Evolutionary conservation across 1,140 invertebrate species (phyloP).

Genomic region (Samia ricini): DNA sequence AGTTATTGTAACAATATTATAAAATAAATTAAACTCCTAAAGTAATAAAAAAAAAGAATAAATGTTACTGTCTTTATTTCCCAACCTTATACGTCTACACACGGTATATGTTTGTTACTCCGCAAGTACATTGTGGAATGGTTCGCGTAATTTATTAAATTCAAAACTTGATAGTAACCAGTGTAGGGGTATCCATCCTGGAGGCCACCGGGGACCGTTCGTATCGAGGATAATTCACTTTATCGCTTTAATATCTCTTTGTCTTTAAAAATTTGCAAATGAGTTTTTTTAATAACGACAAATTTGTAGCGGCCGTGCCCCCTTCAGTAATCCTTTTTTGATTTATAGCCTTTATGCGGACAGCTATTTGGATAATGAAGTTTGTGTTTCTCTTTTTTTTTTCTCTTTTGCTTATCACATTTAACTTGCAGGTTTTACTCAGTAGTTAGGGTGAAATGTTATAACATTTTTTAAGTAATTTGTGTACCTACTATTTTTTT

Average conservation of each 20-base stretch:
- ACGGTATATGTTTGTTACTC: no score
- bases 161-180: slow-evolving; percentile 33
- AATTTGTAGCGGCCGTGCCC: slow-evolving; percentile 51
- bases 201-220: slow-evolving; percentile 33
- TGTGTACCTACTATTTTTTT: not conserved
- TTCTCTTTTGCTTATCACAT: slow-evolving; percentile 26
- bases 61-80: no score
- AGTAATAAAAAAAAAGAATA: no score
- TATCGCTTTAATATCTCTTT: slow-evolving; percentile 72
- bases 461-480: not conserved
- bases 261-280: slow-evolving; percentile 75
- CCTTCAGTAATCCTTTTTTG: slow-evolving; percentile 56
- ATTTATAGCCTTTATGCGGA: slow-evolving; percentile 49
- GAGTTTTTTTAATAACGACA: slow-evolving; percentile 76
- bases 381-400: slow-evolving; percentile 26
- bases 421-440: slow-evolving; percentile 21
- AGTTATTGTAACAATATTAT: no score
- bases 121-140: slow-evolving; percentile 14
- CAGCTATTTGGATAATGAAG: slow-evolving; percentile 34
- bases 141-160: slow-evolving; percentile 63
- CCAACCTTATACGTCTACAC: no score
- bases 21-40: no score
- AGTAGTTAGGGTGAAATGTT: not conserved
- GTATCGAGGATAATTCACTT: slow-evolving; percentile 67
- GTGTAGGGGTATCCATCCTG: slow-evolving; percentile 43